Conservation (phyloP, 2,888 invertebrate genomes). For the Oxycera nigricornis region DNA sequence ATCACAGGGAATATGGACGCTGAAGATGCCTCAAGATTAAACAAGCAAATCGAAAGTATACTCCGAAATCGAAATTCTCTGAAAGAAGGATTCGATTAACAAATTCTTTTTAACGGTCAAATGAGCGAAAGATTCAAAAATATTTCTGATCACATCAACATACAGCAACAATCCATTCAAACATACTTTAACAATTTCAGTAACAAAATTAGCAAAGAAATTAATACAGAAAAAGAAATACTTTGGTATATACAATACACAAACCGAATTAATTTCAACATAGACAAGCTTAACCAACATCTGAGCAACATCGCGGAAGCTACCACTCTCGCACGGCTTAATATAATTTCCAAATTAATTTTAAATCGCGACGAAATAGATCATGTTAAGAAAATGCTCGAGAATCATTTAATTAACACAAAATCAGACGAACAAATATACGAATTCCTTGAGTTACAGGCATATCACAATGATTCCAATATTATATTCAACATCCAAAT, state of each 20-base stretch:
- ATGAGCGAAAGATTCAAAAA: slow-evolving; percentile 30
- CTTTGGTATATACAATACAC: slow-evolving; percentile 1
- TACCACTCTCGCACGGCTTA: slow-evolving; percentile 8
- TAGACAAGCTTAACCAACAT: slow-evolving; percentile 17
- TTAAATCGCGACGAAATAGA: background rate
- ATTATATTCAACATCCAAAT: background rate
- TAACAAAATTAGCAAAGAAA: background rate
- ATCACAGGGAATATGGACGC: too few relatives aligned
- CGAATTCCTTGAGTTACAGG: background rate
- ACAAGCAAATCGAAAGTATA: slow-evolving; percentile 8
- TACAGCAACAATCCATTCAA: background rate
- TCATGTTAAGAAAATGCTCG: background rate
- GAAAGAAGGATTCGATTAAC: background rate
- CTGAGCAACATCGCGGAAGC: slow-evolving; percentile 28
- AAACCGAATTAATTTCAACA: slow-evolving; percentile 25
- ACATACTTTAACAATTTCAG: background rate
- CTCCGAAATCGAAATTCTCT: background rate
- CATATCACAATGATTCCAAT: background rate
- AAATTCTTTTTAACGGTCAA: slow-evolving; percentile 4
- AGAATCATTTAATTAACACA: background rate
- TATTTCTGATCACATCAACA: slow-evolving; percentile 29
- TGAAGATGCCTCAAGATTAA: too few relatives aligned
- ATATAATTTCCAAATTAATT: slow-evolving; percentile 34
- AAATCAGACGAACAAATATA: background rate
- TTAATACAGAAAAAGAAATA: background rate